A percentile compares a stretch with the other conserved stretches of the same genome.
phyloP scores from a whole-genome alignment of 2,888 invertebrate genomes.

The Drosophila rubida region DNA sequence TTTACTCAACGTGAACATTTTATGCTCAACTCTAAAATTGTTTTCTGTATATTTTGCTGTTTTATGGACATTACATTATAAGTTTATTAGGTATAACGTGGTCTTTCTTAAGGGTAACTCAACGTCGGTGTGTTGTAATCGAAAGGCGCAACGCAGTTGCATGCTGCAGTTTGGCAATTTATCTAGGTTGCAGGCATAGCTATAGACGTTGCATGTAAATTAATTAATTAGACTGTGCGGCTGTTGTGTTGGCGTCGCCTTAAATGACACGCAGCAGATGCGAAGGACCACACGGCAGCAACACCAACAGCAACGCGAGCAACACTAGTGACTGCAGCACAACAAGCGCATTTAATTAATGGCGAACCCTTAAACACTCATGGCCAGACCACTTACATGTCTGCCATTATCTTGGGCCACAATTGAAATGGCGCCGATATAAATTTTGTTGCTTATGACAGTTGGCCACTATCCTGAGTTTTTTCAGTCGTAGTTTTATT shows the following conservation, averaged over 20 bases:
- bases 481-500: background rate
- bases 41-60: background rate
- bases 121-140: background rate
- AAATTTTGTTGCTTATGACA: constrained; percentile 65
- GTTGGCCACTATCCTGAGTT: constrained; percentile 28
- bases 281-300: constrained; percentile 60
- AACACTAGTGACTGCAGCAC: constrained; percentile 2
- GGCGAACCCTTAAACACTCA: constrained; percentile 63
- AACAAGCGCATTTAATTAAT: constrained; percentile 73
- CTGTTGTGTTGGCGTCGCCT: constrained; percentile 52
- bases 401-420: constrained; percentile 48
- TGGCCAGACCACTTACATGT: constrained; percentile 57
- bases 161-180: constrained; percentile 49
- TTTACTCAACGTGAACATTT: background rate
- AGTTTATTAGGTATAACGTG: background rate
- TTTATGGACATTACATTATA: background rate
- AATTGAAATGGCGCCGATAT: constrained; percentile 72
- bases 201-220: constrained; percentile 63
- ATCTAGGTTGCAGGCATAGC: constrained; percentile 22
- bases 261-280: constrained; percentile 44
- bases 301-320: too few species aligned
- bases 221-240: constrained; percentile 70
- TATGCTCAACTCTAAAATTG: background rate
- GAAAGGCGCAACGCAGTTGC: constrained; percentile 19
- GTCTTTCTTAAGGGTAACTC: constrained; percentile 23